Conservation (phyloP, 2,888 invertebrate genomes). For the Lasioglossum vierecki region DNA sequence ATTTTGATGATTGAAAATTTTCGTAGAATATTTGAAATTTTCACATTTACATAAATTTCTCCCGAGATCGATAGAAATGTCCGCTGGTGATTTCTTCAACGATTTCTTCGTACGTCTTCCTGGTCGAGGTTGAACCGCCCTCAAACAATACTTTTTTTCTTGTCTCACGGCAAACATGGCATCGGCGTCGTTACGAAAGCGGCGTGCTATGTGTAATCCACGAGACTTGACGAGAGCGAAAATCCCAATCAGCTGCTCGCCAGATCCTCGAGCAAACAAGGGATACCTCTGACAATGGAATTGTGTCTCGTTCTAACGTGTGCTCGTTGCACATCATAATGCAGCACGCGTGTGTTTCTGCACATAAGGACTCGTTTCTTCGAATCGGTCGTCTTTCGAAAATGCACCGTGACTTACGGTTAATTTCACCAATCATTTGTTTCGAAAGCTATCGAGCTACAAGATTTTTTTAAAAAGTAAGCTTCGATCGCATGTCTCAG, state of each 20-base stretch:
- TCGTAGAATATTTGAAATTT: neutral
- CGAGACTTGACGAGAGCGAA: conserved; percentile 68
- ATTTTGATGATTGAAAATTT: neutral
- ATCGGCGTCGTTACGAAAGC: conserved; percentile 66
- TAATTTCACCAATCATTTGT: neutral
- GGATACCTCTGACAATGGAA: conserved; percentile 74
- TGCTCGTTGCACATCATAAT: conserved; percentile 51
- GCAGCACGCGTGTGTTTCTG: conserved; percentile 47
- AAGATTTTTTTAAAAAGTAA: neutral
- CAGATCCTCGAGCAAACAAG: conserved; percentile 77
- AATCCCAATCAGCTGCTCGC: conserved; percentile 82
- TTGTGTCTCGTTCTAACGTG: conserved; percentile 64
- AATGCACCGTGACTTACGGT: neutral
- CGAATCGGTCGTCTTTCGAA: conserved; percentile 31
- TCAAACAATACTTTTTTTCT: conserved; percentile 54
- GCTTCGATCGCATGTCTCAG: neutral
- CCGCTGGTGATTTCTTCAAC: neutral
- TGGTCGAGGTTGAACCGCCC: conserved; percentile 34
- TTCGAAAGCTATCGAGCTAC: neutral
- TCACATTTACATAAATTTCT: neutral
- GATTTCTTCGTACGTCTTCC: conserved; percentile 15
- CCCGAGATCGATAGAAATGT: neutral
- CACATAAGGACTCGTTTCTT: conserved; percentile 20
- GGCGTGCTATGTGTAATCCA: conserved; percentile 72
- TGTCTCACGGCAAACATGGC: conserved; percentile 54